These are phyloP conservation scores for Drosophila elegans DNA, from an alignment of 1,140 invertebrate species.

Conservation along the genomic window DNA sequence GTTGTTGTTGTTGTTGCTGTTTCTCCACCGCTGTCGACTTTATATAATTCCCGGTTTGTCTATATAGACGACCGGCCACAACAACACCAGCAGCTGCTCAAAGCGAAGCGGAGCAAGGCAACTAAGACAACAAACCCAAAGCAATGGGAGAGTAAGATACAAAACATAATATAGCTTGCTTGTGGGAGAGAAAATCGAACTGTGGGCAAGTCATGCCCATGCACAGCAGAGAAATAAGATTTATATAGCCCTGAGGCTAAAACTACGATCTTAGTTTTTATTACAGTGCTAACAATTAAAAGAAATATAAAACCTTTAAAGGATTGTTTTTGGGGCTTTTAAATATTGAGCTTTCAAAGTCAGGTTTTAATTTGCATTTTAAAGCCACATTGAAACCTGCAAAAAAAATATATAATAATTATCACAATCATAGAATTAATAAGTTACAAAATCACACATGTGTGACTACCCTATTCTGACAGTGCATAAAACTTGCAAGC, in stretches of 20 bases:
- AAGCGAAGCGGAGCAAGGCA: slow-evolving; percentile 36
- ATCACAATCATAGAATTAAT: background rate
- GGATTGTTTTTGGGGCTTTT: too few relatives aligned
- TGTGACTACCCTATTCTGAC: background rate
- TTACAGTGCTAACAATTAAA: background rate
- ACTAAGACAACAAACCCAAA: slow-evolving; percentile 54
- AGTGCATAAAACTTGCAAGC: slow-evolving; percentile 19
- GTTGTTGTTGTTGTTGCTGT: slow-evolving; percentile 5
- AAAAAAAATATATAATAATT: background rate
- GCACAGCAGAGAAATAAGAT: slow-evolving; percentile 15
- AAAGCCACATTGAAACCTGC: too few relatives aligned
- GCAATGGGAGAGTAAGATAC: slow-evolving; percentile 24
- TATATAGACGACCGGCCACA: slow-evolving; percentile 28
- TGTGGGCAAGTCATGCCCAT: slow-evolving; percentile 49
- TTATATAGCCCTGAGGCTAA: background rate
- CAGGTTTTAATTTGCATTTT: background rate
- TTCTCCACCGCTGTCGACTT: slow-evolving; percentile 28
- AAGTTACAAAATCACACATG: background rate
- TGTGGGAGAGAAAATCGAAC: slow-evolving; percentile 17
- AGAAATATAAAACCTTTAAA: too few relatives aligned
- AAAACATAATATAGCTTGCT: background rate
- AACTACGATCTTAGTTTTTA: background rate
- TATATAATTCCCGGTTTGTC: slow-evolving; percentile 46
- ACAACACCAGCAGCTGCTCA: slow-evolving; percentile 39
- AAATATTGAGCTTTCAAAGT: background rate